Percentiles rank a stretch among this genome's conserved stretches.
These are phyloP conservation scores for Onychorhynchus coronatus DNA, from an alignment of 2,113 vertebrate species.

Conservation along the genomic window DNA sequence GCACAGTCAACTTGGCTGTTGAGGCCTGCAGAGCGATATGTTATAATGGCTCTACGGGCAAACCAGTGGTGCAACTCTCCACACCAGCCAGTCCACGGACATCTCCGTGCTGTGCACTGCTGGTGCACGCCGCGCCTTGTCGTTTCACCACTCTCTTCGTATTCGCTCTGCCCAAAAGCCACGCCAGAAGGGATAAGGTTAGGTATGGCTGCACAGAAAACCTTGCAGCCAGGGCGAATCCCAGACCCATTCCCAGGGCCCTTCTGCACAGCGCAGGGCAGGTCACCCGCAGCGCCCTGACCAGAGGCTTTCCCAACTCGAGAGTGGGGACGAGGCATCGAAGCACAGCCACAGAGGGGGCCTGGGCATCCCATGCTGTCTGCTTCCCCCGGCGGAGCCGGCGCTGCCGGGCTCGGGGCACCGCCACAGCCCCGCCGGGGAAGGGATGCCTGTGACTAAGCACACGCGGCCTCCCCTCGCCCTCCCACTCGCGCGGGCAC, in stretches of 20 bases:
- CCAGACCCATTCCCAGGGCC: background rate
- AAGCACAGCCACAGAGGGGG: background rate
- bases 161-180: background rate
- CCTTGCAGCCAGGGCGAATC: background rate
- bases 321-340: background rate
- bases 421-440: background rate
- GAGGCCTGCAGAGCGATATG: background rate
- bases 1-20: background rate
- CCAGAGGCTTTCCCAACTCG: background rate
- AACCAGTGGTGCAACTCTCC: background rate
- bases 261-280: background rate
- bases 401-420: background rate
- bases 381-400: background rate
- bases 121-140: background rate
- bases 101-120: background rate
- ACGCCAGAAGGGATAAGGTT: background rate
- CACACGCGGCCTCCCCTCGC: background rate
- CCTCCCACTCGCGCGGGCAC: background rate
- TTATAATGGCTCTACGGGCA: background rate
- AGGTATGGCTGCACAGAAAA: background rate
- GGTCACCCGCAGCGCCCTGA: background rate
- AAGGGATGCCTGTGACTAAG: constrained; percentile 35
- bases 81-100: background rate
- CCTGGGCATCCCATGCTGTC: background rate
- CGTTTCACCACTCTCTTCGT: background rate